Base-by-base conservation (phyloP, 2,888 invertebrate species). In the Heterodera filipjevi region DNA sequence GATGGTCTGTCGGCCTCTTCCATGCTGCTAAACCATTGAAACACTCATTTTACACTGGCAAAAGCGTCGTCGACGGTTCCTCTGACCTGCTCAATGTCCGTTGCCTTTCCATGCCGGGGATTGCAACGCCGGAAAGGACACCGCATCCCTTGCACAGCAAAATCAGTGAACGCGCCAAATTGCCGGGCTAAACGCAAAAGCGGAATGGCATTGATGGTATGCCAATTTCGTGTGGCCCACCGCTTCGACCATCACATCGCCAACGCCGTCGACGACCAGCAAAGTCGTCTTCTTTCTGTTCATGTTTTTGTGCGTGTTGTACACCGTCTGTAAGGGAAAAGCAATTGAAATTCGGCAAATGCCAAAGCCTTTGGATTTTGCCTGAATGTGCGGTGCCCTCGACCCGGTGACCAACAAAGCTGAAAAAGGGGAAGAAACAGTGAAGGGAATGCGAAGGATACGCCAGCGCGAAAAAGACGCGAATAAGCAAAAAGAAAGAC, bases 131-230 rank as follows among this genome's bases (percentile, higher is more conserved):
- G 44, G 84, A 83, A 68, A 89, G 85, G 32, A 89, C 87, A 46
- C 95, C 95, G 89, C 94, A 93, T 0, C 95, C 95, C 90, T 95
- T 95, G 91, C 94, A 93, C 92, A 95, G 94, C 78, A 95, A 92
- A 82, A 95, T 92, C 88, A 95, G 92, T 76, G 94, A 94, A 88
- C 95, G 94, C 44, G 94, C 93, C 80, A 95, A 93, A 90, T 94
- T 94, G 44, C 94, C 94, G 16, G 95, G 94, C 95, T 95, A 91
- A 70, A 90, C 90, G 35, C 49, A 77, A 39, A 39, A 19, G 33
- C 27, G 33, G n/a, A 35, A 5, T 39, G 10, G 39, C 39, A 33
- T 12, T 10, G 12, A 44, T 44, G 8, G 12, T 5, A 49, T 49
- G 19, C 49, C 59, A 32, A 73, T 22, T 44, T 14, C 22, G 27